Conservation (phyloP, 2,113 vertebrate genomes). For the Eulemur rufifrons region DNA sequence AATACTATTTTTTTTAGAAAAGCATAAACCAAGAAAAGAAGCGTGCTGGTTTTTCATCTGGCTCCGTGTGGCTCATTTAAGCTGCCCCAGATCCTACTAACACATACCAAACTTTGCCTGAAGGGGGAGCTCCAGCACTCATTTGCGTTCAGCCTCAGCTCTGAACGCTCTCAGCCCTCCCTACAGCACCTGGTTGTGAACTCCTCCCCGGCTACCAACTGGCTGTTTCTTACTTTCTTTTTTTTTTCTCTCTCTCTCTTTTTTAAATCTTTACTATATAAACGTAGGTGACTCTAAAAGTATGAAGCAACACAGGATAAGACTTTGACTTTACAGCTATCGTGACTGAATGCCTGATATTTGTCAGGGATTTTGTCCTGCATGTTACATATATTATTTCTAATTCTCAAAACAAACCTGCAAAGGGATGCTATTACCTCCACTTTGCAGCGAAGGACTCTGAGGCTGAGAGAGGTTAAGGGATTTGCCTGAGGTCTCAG, state of each 20-base stretch:
- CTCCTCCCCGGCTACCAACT: background rate
- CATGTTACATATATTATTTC: background rate
- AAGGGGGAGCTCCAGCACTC: slow-evolving; percentile 27
- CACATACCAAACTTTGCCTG: background rate
- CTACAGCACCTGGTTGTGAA: background rate
- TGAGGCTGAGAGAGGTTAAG: background rate
- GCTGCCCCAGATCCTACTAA: background rate
- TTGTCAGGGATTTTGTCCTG: background rate
- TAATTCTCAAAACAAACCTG: background rate
- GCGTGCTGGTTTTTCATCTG: background rate
- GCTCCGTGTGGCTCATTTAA: background rate
- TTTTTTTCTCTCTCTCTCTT: too few relatives aligned
- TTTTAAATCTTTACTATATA: background rate
- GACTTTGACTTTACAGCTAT: background rate
- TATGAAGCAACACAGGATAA: background rate
- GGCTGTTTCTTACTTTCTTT: too few relatives aligned
- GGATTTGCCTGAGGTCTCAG: background rate
- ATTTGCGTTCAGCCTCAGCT: background rate
- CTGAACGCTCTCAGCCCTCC: rapidly evolving
- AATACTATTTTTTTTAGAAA: background rate
- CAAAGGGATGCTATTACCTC: background rate
- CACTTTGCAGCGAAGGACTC: background rate
- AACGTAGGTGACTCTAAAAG: background rate
- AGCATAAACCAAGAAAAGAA: background rate
- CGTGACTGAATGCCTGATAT: background rate